These are phyloP conservation scores for Saccostrea echinata DNA, from an alignment of 1,140 invertebrate species.

Conservation along the genomic window DNA sequence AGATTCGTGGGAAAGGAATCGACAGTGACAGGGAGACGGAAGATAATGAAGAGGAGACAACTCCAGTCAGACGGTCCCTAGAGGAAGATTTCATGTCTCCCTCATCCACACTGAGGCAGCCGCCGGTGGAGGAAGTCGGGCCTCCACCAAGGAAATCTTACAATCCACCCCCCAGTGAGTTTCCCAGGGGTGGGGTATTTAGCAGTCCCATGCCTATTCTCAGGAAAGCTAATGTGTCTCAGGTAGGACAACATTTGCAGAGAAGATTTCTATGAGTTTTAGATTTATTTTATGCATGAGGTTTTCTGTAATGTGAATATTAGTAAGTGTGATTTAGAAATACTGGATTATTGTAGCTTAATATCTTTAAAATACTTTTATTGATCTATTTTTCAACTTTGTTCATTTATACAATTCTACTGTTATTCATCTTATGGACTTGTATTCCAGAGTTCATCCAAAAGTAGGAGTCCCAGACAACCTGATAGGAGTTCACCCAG, in stretches of 20 bases:
- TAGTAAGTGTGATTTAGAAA: too few relatives aligned
- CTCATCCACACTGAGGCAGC: not conserved
- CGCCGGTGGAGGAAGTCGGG: not conserved
- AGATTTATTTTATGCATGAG: too few relatives aligned
- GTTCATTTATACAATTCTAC: too few relatives aligned
- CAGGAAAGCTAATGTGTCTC: constrained; percentile 40
- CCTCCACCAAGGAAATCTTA: not conserved
- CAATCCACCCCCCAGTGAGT: constrained; percentile 40
- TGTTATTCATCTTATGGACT: too few relatives aligned
- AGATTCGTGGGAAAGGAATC: constrained; percentile 39
- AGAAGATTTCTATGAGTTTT: not conserved
- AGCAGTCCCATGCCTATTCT: constrained; percentile 71
- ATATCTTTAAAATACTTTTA: too few relatives aligned
- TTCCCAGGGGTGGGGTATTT: constrained; percentile 68
- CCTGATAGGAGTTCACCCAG: not conserved
- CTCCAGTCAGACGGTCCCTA: constrained; percentile 47
- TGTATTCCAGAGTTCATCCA: not conserved
- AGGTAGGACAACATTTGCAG: not conserved
- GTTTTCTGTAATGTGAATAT: too few relatives aligned
- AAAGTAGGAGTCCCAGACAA: not conserved
- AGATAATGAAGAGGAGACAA: constrained; percentile 21
- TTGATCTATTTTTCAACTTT: too few relatives aligned
- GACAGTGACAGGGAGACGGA: constrained; percentile 49
- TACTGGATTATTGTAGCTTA: too few relatives aligned
- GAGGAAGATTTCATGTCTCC: constrained; percentile 43